Conservation (phyloP, 2,888 invertebrate genomes). For the Atrina japonica region DNA sequence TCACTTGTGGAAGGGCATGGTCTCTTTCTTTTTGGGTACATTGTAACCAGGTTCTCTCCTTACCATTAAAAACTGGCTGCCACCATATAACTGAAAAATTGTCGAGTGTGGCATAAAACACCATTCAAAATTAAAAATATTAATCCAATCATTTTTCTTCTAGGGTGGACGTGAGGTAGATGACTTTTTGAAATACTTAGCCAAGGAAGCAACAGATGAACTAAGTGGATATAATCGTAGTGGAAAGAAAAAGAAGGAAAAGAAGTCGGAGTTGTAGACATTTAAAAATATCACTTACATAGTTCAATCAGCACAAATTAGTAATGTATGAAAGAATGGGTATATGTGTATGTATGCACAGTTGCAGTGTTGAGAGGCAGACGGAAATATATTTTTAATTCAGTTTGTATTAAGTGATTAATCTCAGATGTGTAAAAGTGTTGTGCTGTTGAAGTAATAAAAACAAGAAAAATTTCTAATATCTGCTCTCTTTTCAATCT, state of each 20-base stretch:
- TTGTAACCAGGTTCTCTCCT: too few species aligned
- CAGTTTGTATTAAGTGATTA: background rate
- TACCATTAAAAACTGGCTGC: too few species aligned
- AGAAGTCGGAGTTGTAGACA: conserved; percentile 62
- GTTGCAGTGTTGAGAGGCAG: background rate
- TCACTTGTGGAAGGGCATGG: too few species aligned
- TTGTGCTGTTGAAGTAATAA: background rate
- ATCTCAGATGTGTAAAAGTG: background rate
- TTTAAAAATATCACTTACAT: background rate
- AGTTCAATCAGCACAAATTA: background rate
- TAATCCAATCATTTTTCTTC: too few species aligned
- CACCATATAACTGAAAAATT: too few species aligned
- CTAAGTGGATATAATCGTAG: conserved; percentile 93
- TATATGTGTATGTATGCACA: background rate
- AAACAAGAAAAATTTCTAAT: background rate
- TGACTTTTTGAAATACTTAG: conserved; percentile 96
- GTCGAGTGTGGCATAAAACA: too few species aligned
- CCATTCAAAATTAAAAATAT: too few species aligned
- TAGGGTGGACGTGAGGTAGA: conserved; percentile 95
- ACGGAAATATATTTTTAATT: background rate
- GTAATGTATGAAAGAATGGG: conserved; percentile 1
- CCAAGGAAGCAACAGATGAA: conserved; percentile 91
- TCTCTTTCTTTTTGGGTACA: too few species aligned
- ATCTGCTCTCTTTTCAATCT: background rate
- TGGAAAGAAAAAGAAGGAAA: conserved; percentile 84